These are phyloP conservation scores for Dryobotodes eremita DNA, from an alignment of 2,888 invertebrate genomes.

Conservation along the genomic window DNA sequence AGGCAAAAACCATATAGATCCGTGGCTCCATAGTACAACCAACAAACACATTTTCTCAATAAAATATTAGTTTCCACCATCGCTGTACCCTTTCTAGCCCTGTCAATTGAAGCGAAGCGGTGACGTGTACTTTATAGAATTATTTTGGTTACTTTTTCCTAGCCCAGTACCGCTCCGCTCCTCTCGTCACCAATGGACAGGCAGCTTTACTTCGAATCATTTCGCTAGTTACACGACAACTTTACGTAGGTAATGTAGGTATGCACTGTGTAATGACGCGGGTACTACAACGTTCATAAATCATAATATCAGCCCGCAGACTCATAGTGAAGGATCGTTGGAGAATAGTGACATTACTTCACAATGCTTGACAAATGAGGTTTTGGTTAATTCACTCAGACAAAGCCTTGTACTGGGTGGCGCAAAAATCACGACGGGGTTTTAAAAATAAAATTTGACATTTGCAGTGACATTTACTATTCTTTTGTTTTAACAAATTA, in stretches of 20 bases:
- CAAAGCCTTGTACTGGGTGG: too few relatives aligned
- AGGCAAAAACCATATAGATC: not conserved
- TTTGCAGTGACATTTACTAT: too few relatives aligned
- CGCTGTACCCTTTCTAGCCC: not conserved
- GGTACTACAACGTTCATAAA: conserved; percentile 24
- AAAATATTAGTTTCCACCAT: not conserved
- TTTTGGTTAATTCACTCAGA: not conserved
- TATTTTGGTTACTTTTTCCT: not conserved
- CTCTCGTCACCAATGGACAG: not conserved
- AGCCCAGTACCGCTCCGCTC: not conserved
- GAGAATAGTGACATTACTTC: not conserved
- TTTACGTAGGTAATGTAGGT: too few relatives aligned
- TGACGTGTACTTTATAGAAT: not conserved
- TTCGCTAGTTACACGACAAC: conserved; percentile 1
- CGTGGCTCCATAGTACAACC: not conserved
- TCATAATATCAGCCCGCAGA: conserved; percentile 17
- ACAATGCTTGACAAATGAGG: conserved; percentile 1
- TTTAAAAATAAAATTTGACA: too few relatives aligned
- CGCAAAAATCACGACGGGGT: too few relatives aligned
- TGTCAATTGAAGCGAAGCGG: not conserved
- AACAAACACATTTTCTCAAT: not conserved
- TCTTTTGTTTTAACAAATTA: too few relatives aligned
- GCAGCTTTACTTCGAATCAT: conserved; percentile 1
- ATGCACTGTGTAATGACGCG: conserved; percentile 26
- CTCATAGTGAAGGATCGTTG: not conserved